Evolutionary conservation across 1,140 invertebrate species (phyloP).

Genomic region (Amyelois transitella): DNA sequence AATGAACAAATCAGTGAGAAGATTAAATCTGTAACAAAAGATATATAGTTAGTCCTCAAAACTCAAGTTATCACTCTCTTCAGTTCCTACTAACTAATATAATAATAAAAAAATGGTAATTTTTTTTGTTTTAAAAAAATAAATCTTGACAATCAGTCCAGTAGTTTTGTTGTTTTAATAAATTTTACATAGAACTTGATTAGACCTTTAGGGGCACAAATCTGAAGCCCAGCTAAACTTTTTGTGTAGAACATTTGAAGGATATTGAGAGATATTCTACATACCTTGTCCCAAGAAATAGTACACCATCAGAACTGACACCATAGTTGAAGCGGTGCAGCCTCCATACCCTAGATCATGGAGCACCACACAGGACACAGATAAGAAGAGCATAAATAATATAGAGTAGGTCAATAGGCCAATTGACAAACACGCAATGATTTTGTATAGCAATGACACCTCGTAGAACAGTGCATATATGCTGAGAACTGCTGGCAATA

Average conservation of each 20-base stretch:
- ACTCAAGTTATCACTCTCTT: not conserved
- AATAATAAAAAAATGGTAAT: not conserved
- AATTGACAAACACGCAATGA: conserved; percentile 33
- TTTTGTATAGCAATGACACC: conserved; percentile 39
- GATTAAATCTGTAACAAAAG: conserved; percentile 38
- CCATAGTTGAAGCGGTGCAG: conserved; percentile 36
- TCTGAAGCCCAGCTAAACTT: too few species aligned
- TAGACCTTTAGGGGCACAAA: not conserved
- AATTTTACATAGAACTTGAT: not conserved
- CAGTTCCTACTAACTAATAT: not conserved
- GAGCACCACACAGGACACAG: conserved; percentile 38
- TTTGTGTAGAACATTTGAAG: too few species aligned
- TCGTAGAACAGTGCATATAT: conserved; percentile 32
- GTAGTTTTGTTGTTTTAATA: too few species aligned
- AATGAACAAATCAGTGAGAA: conserved; percentile 31
- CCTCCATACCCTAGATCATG: conserved; percentile 38
- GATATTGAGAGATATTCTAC: too few species aligned
- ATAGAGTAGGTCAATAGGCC: conserved; percentile 37
- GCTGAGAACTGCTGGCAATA: conserved; percentile 43
- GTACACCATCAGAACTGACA: conserved; percentile 35
- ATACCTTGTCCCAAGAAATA: conserved; percentile 38
- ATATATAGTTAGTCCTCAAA: conserved; percentile 3
- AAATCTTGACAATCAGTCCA: too few species aligned
- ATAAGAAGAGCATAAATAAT: conserved; percentile 46
- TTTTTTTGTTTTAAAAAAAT: not conserved